Evolutionary conservation across 2,888 invertebrate species (phyloP), one percentile per base, ranked within the genome.

Genomic region (Hydrotaea cyrtoneurina): DNA sequence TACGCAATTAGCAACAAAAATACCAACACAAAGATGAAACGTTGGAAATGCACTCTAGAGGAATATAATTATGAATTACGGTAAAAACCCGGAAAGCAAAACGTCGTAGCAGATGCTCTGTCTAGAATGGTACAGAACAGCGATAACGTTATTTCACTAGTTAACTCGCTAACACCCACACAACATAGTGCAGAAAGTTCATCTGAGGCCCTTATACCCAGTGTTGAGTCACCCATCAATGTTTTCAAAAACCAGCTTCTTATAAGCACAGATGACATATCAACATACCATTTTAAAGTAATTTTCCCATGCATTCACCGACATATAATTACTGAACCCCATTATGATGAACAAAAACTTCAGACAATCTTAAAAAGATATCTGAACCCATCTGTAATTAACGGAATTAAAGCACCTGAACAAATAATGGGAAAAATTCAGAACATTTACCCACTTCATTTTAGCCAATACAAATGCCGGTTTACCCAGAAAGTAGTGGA

Each of bases 41-140:
- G 78, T 57, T 76, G 80, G 82, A 78, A 84, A 46, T 53, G 69
- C 2, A 78, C 73, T 13, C 21, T 87, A 0, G 85, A 86, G 46
- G 83, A 86, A 17, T 86, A 79, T 26, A 84, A 86, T 23, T 26
- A 84, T 11, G 86, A 87, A 72, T 93, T 36, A 0, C 85, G 88
- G 17, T 93, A 93, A 78, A 88, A 89, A 2, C 91, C 90, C 36
- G 86, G 81, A 4, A 72, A 36, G 0, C 13, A 83, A 0, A 92
- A 93, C 82, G 86, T 88, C 13, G 86, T 91, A 2, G 86, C 87
- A 19, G 86, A 86, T 55, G 85, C 86, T 0, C 46, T 86, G 2
- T 86, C 86, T 2, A 83, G 81, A 78, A 71, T 53, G 8, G 78
- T 78, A 10, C 39, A 75, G 23, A 4, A 17, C n/a, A 19, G 10